Evolutionary conservation across 2,113 vertebrate species (phyloP), one percentile per base, ranked within the genome.

Genomic region (Eublepharis macularius): DNA sequence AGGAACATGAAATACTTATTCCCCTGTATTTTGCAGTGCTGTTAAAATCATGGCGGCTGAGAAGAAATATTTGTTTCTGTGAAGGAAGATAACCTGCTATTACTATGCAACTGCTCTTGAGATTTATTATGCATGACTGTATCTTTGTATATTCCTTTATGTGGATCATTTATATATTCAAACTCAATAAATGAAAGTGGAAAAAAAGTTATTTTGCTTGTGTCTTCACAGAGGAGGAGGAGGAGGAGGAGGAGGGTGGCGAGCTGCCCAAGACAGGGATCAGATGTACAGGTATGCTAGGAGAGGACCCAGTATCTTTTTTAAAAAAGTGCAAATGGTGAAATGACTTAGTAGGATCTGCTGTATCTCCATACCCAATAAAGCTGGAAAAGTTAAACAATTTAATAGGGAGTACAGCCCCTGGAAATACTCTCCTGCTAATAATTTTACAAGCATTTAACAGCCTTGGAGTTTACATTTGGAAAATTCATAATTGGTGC

Each of bases 231-330:
- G 97, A 94, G 95, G 96, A 0, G 96, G 96, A 0, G 96, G 96
- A 0, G 96, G 96, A 0, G 96, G 96, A 54, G 96, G 97, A 65
- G 94, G 94, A 89, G 96, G 96, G 78, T 97, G 97, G 96, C 96
- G 97, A 96, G 97, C 94, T 92, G 97, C 96, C 85, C 96, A 97
- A 92, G 96, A 97, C 87, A 95, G 97, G 84, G 96, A 97, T 95
- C 96, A 97, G 72, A 97, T 97, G 85, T 97, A 97, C 91, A 97
- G 97, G 97, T 97, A 93, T 6, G 68, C 36, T 1, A 57, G 54
- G 69, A 77, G 24, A 82, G 4, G 24, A 73, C 66, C 79, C 77
- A 11, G 34, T 86, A 19, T 45, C 16, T 24, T 79, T 63, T n/a
- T 16, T 12, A 41, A 29, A 74, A 45, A 34, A 21, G 26, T 45